Conservation (phyloP, 2,113 vertebrate species). For the Pangasianodon gigas region DNA sequence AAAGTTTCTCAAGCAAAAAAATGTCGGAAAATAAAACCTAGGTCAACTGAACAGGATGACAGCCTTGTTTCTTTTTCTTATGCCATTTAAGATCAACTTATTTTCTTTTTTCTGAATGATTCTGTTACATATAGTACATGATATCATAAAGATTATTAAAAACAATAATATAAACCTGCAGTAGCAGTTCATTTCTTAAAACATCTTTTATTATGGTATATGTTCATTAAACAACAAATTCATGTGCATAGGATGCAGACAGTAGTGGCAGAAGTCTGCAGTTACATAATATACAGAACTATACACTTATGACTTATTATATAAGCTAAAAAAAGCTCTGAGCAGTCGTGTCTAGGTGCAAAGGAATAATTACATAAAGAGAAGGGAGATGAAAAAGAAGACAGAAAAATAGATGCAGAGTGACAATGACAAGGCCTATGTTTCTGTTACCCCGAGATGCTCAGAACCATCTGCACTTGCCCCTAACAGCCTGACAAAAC, state of each 20-base stretch:
- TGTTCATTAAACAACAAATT: background rate
- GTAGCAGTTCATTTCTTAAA: background rate
- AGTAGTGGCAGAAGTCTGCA: conserved; percentile 16
- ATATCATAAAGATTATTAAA: background rate
- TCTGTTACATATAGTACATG: background rate
- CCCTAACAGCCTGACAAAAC: conserved; percentile 1
- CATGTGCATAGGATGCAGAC: background rate
- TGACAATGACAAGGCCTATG: background rate
- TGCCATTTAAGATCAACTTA: background rate
- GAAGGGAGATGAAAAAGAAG: background rate
- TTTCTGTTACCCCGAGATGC: background rate
- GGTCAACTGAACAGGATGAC: conserved; percentile 23
- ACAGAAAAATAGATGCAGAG: background rate
- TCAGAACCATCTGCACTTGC: background rate
- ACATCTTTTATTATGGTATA: background rate
- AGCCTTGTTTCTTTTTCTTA: conserved; percentile 7
- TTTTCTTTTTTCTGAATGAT: background rate
- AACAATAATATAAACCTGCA: background rate
- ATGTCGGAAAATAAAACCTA: conserved; percentile 5
- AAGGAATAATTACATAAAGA: background rate
- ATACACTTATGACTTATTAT: background rate
- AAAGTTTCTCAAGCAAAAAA: conserved; percentile 21
- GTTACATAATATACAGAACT: background rate
- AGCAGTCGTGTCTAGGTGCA: background rate
- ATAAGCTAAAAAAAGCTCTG: background rate